A percentile compares a stretch with the other conserved stretches of the same genome.
Evolutionary conservation across 2,888 invertebrate genomes (phyloP).

Genomic region (Pteria penguin): DNA sequence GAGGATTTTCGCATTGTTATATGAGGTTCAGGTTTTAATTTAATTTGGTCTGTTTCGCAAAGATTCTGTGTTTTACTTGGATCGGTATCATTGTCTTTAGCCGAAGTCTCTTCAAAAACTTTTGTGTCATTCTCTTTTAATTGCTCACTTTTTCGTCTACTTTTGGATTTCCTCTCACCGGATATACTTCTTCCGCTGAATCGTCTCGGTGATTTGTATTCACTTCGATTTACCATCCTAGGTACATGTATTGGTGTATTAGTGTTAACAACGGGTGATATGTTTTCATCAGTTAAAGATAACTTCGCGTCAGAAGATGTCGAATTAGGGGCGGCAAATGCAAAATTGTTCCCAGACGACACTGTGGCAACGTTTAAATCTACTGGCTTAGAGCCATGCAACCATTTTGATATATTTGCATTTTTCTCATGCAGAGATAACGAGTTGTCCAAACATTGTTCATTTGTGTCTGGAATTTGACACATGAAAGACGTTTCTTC

Average conservation of each 20-base stretch:
- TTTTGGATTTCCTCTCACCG: not conserved
- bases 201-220: conserved; percentile 33
- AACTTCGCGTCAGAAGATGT: not conserved
- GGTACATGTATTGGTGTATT: not conserved
- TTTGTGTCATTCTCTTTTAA: not conserved
- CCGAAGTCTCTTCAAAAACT: too few relatives aligned
- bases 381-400: not conserved
- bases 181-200: conserved; percentile 32
- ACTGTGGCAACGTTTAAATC: too few relatives aligned
- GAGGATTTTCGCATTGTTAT: not conserved
- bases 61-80: not conserved
- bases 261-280: not conserved
- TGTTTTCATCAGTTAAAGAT: too few relatives aligned
- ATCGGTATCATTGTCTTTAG: too few relatives aligned
- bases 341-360: not conserved
- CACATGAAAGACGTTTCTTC: not conserved
- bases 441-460: not conserved
- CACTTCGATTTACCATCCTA: conserved; percentile 10
- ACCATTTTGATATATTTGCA: not conserved
- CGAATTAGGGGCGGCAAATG: too few relatives aligned
- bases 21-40: not conserved
- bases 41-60: not conserved
- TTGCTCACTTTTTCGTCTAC: not conserved
- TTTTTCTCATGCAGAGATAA: not conserved
- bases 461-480: not conserved